Base-by-base conservation (phyloP, 2,797 vertebrate genomes). In the Myotis myotis region DNA sequence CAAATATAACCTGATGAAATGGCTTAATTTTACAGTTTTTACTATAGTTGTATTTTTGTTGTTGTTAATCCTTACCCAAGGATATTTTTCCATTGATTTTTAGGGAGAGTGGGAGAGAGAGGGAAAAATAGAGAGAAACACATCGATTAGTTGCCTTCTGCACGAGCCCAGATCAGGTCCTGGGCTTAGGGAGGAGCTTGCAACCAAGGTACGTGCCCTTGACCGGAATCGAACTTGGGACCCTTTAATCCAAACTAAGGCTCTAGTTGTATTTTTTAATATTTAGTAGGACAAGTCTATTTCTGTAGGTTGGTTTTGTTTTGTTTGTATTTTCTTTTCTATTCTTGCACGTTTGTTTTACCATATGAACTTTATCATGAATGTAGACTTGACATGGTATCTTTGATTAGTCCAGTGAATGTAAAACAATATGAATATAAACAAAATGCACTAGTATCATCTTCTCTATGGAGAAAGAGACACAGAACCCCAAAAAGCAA, bases 1-100 rank as follows among this genome's bases (percentile, higher is more conserved):
- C 33, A 87, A 57, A 71, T 55, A 76, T 85, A 96, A 55, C 36
- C 19, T 83, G 41, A n/a, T 76, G 23, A 94, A n/a, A 72, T 83
- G n/a, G 23, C 6, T 87, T 51, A 22, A 81, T 74, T 74, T 6
- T 80, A 36, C 6, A 90, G 23, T 23, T 55, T 82, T 87, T 36
- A 60, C 84, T 36, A 53, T 19, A 75, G 13, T 33, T 62, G 60
- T 62, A 62, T 30, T 62, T 62, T 62, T 62, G 25, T 28, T 60
- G 28, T 62, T 62, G 60, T 30, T 62, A 62, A 30, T 30, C 13
- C 6, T 62, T 13, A 62, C 13, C 13, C 60, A 62, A 62, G 12
- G 60, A 62, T 62, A 62, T 62, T 62, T 62, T 62, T 16, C 60
- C 12, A 62, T 62, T 30, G 28, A 12, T 13, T 62, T 62, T 62